Conservation (phyloP, 2,113 vertebrate species). For the Gambusia affinis region DNA sequence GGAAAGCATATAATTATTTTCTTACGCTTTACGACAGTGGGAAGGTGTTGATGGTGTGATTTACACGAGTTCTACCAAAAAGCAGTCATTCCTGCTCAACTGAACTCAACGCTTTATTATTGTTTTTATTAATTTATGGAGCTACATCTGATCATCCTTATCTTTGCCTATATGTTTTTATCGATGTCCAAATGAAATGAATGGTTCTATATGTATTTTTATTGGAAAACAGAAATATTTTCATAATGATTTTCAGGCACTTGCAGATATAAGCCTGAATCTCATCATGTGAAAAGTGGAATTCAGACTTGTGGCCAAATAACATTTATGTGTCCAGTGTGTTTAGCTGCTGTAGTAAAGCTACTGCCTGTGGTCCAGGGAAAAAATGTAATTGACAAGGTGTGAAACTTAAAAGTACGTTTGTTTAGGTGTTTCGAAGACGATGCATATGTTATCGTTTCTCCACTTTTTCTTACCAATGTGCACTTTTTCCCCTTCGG, state of each 20-base stretch:
- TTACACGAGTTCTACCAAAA: not conserved
- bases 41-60: not conserved
- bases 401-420: conserved; percentile 1
- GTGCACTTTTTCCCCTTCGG: conserved; percentile 19
- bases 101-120: conserved; percentile 9
- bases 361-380: conserved; percentile 1
- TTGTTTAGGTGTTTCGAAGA: conserved; percentile 22
- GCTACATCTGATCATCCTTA: conserved; percentile 7
- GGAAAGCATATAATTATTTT: conserved; percentile 32
- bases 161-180: conserved; percentile 57
- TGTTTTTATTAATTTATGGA: not conserved
- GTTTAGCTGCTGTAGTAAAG: conserved; percentile 5
- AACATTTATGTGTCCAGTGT: conserved; percentile 24
- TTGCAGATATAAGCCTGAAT: conserved; percentile 27
- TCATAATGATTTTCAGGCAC: conserved; percentile 44
- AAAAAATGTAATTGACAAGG: not conserved
- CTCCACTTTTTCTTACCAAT: conserved; percentile 36
- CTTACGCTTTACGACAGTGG: conserved; percentile 25
- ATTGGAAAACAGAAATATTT: conserved; percentile 35
- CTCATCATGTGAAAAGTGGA: conserved; percentile 25
- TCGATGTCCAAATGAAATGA: conserved; percentile 46
- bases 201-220: conserved; percentile 61
- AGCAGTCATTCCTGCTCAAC: conserved; percentile 9
- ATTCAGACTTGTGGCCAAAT: conserved; percentile 64
- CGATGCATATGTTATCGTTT: conserved; percentile 14